Conservation (phyloP, 2,888 invertebrate genomes). For the Heteromyza rotundicornis region DNA sequence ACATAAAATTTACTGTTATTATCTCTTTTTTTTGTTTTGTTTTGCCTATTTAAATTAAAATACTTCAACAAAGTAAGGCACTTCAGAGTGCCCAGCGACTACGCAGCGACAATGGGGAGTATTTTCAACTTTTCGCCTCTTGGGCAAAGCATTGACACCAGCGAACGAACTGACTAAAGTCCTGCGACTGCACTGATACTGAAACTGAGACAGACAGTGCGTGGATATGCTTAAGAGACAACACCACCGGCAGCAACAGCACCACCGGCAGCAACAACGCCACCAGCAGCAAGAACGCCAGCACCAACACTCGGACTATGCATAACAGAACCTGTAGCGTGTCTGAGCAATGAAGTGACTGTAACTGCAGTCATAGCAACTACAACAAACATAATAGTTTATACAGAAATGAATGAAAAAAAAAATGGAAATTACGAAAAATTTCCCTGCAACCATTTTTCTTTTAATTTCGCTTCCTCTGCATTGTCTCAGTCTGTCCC, state of each 20-base stretch:
- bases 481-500: neutral
- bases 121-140: slow-evolving; percentile 33
- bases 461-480: neutral
- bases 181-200: too few relatives aligned
- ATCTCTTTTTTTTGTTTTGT: slow-evolving; percentile 35
- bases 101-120: slow-evolving; percentile 12
- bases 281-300: slow-evolving; percentile 8
- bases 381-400: neutral
- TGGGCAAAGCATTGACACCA: slow-evolving; percentile 58
- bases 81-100: too few relatives aligned
- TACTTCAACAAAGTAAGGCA: slow-evolving; percentile 47
- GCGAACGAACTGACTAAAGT: too few relatives aligned
- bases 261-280: slow-evolving; percentile 10
- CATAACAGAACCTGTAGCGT: neutral
- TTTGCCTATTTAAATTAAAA: slow-evolving; percentile 54
- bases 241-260: slow-evolving; percentile 9
- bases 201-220: too few relatives aligned
- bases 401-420: too few relatives aligned
- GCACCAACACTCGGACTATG: neutral
- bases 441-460: too few relatives aligned
- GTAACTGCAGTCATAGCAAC: neutral
- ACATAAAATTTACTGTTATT: slow-evolving; percentile 44
- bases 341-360: neutral
- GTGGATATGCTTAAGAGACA: neutral
- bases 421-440: neutral